phyloP scores from a whole-genome alignment of 1,140 invertebrate species.

The Popillia japonica region DNA sequence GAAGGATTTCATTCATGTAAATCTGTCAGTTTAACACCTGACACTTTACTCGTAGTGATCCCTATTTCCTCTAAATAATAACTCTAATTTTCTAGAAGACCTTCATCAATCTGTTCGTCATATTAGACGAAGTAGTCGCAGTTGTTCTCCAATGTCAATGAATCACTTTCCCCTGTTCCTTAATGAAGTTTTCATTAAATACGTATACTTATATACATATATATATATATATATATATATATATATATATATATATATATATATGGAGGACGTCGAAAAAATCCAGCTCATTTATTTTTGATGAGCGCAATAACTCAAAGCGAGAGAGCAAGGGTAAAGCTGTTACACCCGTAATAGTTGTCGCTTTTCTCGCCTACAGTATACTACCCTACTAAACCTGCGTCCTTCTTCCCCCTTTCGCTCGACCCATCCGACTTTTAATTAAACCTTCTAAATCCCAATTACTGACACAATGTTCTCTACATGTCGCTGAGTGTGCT shows the following conservation, averaged over 20 bases:
- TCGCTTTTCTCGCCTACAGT: conserved; percentile 8
- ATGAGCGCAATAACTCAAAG: background rate
- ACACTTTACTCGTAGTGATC: too few relatives aligned
- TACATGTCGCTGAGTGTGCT: conserved; percentile 49
- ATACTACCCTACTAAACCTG: conserved; percentile 9
- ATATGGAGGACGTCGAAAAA: conserved; percentile 9
- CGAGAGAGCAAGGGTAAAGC: background rate
- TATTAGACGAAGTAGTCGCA: too few relatives aligned
- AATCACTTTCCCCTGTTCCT: too few relatives aligned
- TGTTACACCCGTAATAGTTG: conserved; percentile 4
- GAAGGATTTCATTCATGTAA: too few relatives aligned
- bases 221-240: background rate
- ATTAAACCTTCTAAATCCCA: conserved; percentile 32
- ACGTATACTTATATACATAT: background rate
- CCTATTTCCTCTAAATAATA: too few relatives aligned
- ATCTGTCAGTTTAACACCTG: too few relatives aligned
- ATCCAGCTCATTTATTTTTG: background rate
- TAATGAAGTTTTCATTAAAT: background rate
- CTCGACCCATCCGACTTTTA: background rate
- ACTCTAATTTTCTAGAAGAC: too few relatives aligned
- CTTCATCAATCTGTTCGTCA: too few relatives aligned
- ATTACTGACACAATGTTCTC: conserved; percentile 34
- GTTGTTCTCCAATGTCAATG: too few relatives aligned
- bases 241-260: too few relatives aligned
- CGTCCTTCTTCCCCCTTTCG: background rate